Base-by-base conservation (phyloP, 2,797 vertebrate genomes). In the Denticeps clupeoides region DNA sequence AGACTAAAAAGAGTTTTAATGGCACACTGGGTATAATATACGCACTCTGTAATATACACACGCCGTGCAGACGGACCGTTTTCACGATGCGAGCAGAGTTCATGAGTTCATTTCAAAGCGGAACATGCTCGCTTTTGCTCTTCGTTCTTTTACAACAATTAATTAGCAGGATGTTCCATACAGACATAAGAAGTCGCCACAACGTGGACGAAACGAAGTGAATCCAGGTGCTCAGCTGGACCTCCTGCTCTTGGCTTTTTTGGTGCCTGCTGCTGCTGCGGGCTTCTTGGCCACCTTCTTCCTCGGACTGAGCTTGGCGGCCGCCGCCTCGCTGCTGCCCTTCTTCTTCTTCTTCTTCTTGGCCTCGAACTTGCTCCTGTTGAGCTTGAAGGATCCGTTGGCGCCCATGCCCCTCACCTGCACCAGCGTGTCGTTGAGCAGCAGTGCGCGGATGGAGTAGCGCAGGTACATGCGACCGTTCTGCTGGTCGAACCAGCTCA, bases 401-500 rank as follows among this genome's bases (percentile, higher is more conserved):
- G 87, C 87, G 7, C 87, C 87, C 5, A 77, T 79, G 46, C 87
- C 87, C 66, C 84, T 87, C 53, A 89, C 84, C 63, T 89, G 87
- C 26, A 87, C 76, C 21, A 89, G 73, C 1, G 86, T 87, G 56
- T 87, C 85, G 59, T 89, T 89, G 60, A 85, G 80, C 55, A 89
- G 80, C 66, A 90, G 69, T 1, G 86, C 88, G 60, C 82, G 83
- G 59, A 90, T 80, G 8, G 86, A 86, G 52, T 87, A 88, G 24
- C 87, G 85, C 55, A 89, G 69, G 63, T 89, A 90, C 62, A 81
- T 86, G 59, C 87, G 81, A 2, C 88, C 87, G 49, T 89, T 83
- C 66, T 85, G 83, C 73, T 89, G 82, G 60, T 90, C 85, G 60
- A 90, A 90, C 86, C 87, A 90, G 41, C 75, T 65, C 59, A 81